Conservation (phyloP, 2,888 invertebrate genomes). For the Lymantria monacha region DNA sequence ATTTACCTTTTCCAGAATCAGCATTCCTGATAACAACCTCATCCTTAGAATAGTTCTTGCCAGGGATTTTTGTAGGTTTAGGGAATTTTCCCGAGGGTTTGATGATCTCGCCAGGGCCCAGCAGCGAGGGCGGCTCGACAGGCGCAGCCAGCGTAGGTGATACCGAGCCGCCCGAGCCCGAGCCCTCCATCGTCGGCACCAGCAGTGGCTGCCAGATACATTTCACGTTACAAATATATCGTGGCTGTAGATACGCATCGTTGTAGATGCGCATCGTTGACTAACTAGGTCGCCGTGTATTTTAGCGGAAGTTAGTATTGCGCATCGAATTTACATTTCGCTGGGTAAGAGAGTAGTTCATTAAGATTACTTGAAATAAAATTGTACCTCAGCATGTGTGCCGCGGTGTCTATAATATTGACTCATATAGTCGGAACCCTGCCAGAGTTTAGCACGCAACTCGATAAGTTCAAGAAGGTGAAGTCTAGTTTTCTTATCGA, state of each 20-base stretch:
- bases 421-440: constrained; percentile 91
- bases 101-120: constrained; percentile 92
- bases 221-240: background rate
- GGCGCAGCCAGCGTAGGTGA: constrained; percentile 83
- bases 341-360: background rate
- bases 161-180: constrained; percentile 71
- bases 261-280: constrained; percentile 24
- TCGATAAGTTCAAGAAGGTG: constrained; percentile 96
- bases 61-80: constrained; percentile 94
- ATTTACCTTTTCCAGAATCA: constrained; percentile 96
- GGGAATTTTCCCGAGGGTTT: constrained; percentile 94
- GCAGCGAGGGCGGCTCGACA: constrained; percentile 79
- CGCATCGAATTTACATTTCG: constrained; percentile 14
- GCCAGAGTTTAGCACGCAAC: constrained; percentile 95
- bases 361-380: background rate
- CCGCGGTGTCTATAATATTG: constrained; percentile 90
- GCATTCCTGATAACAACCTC: constrained; percentile 97
- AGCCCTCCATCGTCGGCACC: constrained; percentile 79
- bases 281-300: constrained; percentile 33
- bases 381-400: constrained; percentile 81
- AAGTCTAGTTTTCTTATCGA: constrained; percentile 92
- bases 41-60: constrained; percentile 96
- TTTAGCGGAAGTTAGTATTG: constrained; percentile 21
- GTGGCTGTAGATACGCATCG: constrained; percentile 6
- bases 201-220: constrained; percentile 57